Base-by-base conservation (phyloP, 2,113 vertebrate genomes). In the Riparia riparia region DNA sequence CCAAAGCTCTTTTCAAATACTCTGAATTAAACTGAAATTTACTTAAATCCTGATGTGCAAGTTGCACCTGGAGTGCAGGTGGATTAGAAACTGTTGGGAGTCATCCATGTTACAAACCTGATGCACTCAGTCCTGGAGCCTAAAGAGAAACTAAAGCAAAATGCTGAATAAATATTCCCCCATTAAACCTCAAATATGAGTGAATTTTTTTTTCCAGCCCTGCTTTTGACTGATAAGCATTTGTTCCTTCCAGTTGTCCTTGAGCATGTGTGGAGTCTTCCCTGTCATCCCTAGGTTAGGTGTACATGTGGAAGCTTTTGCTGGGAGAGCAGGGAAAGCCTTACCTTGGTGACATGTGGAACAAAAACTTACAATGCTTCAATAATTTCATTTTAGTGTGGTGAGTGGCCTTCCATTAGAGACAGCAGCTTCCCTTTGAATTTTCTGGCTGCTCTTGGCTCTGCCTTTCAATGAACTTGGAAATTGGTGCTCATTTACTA, bases 201-300 rank as follows among this genome's bases (percentile, higher is more conserved):
- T 60, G 64, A 25, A 10, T 78, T 69, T 37, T 71, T 85, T 80
- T 56, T 42, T 25, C 15, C 20, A 42, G 49, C 29, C 10, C 1
- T 50, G 13, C 57, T 95, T 96, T 64, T 70, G 80, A 74, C 9
- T 18, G 65, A 66, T 96, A 87, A 90, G 76, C 82, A 31, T 85
- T 94, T 97, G 51, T 87, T 83, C 81, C 88, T 81, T 86, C 63
- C 63, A 54, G 5, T 37, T 82, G 63, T 47, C 57, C 83, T 84
- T 72, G 58, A 85, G 51, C 31, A 31, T 56, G 71, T 74, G 86
- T 45, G 31, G 50, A 76, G 69, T 92, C 34, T 32, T 69, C 92
- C 71, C 26, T 34, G 11, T 63, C n/a, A 5, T 84, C 83, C 82
- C 95, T 95, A 91, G 79, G 66, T 77, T 78, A 83, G 86, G 22